Conservation (phyloP, 2,113 vertebrate species). For the Microtus oregoni region DNA sequence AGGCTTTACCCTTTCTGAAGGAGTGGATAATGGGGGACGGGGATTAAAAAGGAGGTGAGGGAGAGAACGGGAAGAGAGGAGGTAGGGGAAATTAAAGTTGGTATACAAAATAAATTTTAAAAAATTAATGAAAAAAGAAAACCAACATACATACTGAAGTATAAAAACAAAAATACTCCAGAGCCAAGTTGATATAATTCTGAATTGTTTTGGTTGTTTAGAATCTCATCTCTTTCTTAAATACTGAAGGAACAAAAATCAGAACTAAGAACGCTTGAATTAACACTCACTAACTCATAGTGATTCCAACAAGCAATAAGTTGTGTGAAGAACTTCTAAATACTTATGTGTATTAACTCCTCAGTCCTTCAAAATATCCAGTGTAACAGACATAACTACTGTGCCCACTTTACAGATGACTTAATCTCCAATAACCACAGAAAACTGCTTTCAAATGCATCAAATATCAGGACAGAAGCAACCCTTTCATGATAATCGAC, state of each 20-base stretch:
- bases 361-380: neutral
- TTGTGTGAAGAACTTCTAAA: neutral
- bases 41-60: too few relatives aligned
- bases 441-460: neutral
- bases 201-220: neutral
- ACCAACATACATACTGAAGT: neutral
- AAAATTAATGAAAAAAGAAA: neutral
- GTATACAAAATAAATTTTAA: too few relatives aligned
- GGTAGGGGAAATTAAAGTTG: too few relatives aligned
- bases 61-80: too few relatives aligned
- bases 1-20: too few relatives aligned
- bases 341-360: neutral
- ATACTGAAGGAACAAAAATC: neutral
- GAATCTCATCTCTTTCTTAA: neutral
- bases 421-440: too few relatives aligned
- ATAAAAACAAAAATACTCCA: constrained; percentile 2
- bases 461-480: neutral
- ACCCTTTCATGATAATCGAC: neutral
- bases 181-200: neutral
- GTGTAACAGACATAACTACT: neutral
- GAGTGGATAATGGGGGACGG: too few relatives aligned
- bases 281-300: neutral
- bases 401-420: neutral
- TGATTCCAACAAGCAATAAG: neutral
- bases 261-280: neutral